A percentile compares a stretch with the other conserved stretches of the same genome.
phyloP scores from a whole-genome alignment of 64 coral and sea anemone species.

The Orbicella faveolata region DNA sequence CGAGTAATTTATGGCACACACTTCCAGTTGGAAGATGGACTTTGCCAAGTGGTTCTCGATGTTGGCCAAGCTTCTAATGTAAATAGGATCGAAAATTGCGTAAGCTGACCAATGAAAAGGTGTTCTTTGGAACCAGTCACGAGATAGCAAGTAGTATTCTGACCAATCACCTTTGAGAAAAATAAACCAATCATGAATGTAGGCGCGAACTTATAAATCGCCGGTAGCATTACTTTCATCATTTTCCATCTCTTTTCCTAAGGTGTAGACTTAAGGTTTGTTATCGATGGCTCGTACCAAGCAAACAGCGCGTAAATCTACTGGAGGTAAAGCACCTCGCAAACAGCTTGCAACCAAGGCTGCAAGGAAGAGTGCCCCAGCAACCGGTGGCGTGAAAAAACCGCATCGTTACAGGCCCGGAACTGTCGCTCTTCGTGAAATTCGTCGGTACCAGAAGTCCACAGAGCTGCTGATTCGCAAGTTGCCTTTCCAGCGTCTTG shows the following conservation, averaged over 20 bases:
- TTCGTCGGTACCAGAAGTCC: conserved; percentile 80
- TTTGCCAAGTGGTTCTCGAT: not conserved
- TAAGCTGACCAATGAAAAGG: conserved; percentile 5
- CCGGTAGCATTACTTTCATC: not conserved
- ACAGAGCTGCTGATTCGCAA: conserved; percentile 82
- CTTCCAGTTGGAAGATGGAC: no score
- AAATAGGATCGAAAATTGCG: conserved; percentile 30
- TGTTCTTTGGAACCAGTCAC: not conserved
- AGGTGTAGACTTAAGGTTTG: not conserved
- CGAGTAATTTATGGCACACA: no score
- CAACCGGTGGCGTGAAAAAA: conserved; percentile 80
- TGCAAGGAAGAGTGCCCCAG: conserved; percentile 83
- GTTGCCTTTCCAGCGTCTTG: conserved; percentile 81
- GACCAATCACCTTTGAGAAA: not conserved
- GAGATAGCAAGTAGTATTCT: not conserved
- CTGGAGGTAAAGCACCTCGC: conserved; percentile 71
- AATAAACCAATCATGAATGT: conserved; percentile 20
- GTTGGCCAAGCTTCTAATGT: not conserved
- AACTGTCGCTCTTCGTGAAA: conserved; percentile 86
- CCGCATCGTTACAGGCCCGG: conserved; percentile 91
- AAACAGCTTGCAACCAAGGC: conserved; percentile 81
- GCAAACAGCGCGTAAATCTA: conserved; percentile 72
- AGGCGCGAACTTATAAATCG: conserved; percentile 25
- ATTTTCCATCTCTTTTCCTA: no score
- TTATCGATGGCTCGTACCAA: conserved; percentile 55